Evolutionary conservation across 2,797 vertebrate genomes (phyloP).

Genomic region (Thalassophryne amazonica): DNA sequence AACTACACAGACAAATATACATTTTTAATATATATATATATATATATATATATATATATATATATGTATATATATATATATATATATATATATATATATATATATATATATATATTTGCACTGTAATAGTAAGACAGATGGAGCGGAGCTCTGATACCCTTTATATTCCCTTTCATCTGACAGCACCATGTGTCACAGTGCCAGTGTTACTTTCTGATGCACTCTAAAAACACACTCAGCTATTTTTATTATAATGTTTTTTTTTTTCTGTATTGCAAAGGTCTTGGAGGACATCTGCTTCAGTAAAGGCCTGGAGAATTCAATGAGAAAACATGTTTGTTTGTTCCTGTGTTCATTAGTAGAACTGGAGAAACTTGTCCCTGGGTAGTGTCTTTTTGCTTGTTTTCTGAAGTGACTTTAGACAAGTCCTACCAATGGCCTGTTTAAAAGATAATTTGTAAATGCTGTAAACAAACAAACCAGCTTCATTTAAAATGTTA

Average conservation of each 20-base stretch:
- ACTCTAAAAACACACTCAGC: conserved; percentile 36
- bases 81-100: no score
- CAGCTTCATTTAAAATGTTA: conserved; percentile 70
- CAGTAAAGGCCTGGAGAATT: conserved; percentile 65
- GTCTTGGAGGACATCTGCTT: conserved; percentile 51
- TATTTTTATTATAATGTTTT: conserved; percentile 47
- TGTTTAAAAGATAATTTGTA: conserved; percentile 80
- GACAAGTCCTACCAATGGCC: conserved; percentile 61
- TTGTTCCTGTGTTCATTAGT: conserved; percentile 67
- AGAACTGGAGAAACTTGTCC: conserved; percentile 64
- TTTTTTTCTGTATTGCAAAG: conserved; percentile 38
- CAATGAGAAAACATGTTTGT: conserved; percentile 67
- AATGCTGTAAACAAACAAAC: conserved; percentile 71
- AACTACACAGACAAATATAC: no score
- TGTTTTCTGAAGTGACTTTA: conserved; percentile 71
- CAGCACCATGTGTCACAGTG: conserved; percentile 29
- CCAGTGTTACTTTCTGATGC: conserved; percentile 25
- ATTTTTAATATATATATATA: no score
- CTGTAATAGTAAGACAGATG: conserved; percentile 57
- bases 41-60: no score
- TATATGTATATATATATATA: no score
- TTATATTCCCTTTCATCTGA: conserved; percentile 4
- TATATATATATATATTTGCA: conserved; percentile 4
- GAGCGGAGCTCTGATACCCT: conserved; percentile 38
- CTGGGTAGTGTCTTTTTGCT: conserved; percentile 52